phyloP scores from a whole-genome alignment of 2,797 vertebrate genomes.

The Melopsittacus undulatus region DNA sequence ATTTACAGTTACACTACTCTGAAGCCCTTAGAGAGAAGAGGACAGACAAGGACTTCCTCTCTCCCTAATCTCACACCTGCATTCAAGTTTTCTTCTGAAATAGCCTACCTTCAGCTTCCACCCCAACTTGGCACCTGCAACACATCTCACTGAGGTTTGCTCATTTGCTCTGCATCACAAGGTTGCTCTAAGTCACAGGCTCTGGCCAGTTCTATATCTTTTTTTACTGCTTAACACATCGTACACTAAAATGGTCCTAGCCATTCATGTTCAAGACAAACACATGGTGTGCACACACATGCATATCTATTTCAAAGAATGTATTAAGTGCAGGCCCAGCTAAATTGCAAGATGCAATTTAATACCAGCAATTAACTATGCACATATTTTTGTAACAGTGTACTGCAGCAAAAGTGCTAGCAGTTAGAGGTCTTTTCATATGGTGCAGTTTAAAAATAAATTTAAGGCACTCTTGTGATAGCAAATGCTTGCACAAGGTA shows the following conservation, averaged over 20 bases:
- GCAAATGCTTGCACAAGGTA: conserved; percentile 31
- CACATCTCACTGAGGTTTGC: not conserved
- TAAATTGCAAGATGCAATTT: conserved; percentile 54
- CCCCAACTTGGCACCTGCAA: not conserved
- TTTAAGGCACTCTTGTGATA: conserved; percentile 14
- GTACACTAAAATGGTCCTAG: not conserved
- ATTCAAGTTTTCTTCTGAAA: not conserved
- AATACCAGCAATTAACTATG: conserved; percentile 39
- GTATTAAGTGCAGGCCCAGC: not conserved
- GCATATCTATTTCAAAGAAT: conserved; percentile 51
- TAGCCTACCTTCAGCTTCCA: not conserved
- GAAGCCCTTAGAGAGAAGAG: not conserved
- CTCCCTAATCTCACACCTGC: not conserved
- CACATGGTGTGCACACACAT: not conserved
- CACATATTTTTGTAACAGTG: conserved; percentile 12
- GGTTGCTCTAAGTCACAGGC: not conserved
- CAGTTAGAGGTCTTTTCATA: conserved; percentile 16
- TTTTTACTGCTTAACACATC: not conserved
- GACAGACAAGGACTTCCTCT: not conserved
- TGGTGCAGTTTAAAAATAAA: conserved; percentile 42
- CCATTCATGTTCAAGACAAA: not conserved
- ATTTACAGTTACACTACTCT: not conserved
- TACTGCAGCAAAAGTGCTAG: conserved; percentile 15
- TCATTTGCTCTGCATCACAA: not conserved
- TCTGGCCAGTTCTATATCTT: not conserved